These are phyloP conservation scores for Gnathonemus echidnorhynchus DNA, from an alignment of 2,113 vertebrate genomes.

Conservation along the genomic window DNA sequence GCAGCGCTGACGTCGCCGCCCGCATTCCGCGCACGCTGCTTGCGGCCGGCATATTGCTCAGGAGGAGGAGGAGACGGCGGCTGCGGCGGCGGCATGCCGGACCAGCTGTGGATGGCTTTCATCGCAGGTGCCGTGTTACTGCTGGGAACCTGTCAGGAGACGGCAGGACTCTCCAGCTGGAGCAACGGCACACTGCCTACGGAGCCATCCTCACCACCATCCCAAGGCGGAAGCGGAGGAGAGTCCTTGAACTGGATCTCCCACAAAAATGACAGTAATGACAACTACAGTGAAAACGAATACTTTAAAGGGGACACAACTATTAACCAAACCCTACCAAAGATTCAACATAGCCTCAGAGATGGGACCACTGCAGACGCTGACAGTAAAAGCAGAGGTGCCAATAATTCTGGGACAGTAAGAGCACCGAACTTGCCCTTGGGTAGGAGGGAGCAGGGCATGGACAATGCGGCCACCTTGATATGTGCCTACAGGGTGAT, in stretches of 20 bases:
- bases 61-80: slow-evolving; percentile 25
- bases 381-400: slow-evolving; percentile 29
- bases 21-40: slow-evolving; percentile 34
- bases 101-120: slow-evolving; percentile 35
- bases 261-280: slow-evolving; percentile 20
- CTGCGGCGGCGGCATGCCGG: slow-evolving; percentile 39
- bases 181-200: slow-evolving; percentile 27
- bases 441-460: slow-evolving; percentile 17
- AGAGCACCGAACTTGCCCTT: slow-evolving; percentile 9
- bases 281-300: slow-evolving; percentile 20
- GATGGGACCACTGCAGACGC: background rate
- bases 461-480: slow-evolving; percentile 30
- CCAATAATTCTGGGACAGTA: slow-evolving; percentile 27
- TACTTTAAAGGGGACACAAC: slow-evolving; percentile 22
- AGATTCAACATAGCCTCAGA: slow-evolving; percentile 27
- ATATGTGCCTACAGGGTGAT: slow-evolving; percentile 59
- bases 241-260: slow-evolving; percentile 19
- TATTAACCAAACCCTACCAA: slow-evolving; percentile 31
- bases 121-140: slow-evolving; percentile 45
- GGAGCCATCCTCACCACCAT: slow-evolving; percentile 17
- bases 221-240: slow-evolving; percentile 25
- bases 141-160: slow-evolving; percentile 42
- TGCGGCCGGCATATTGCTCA: slow-evolving; percentile 15
- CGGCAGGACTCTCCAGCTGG: slow-evolving; percentile 27
- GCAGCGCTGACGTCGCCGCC: slow-evolving; percentile 10